phyloP scores from a whole-genome alignment of 2,797 vertebrate species.

The Trachops cirrhosus region DNA sequence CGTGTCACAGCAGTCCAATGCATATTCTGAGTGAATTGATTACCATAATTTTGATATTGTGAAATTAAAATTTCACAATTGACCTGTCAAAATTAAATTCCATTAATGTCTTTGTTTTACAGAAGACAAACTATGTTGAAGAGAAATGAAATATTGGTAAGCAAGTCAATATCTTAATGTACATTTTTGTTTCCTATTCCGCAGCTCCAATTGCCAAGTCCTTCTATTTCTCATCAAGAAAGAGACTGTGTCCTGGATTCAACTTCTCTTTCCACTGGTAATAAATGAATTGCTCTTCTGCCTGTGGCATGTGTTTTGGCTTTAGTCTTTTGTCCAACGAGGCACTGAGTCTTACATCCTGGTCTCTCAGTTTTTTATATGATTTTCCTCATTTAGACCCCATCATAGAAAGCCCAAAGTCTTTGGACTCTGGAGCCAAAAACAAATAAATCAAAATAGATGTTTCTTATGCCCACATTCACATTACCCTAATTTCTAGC shows the following conservation, averaged over 20 bases:
- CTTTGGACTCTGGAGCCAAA: neutral
- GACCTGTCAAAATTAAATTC: neutral
- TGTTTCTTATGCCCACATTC: neutral
- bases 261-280: slow-evolving; percentile 28
- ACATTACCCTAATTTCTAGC: neutral
- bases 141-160: slow-evolving; percentile 5
- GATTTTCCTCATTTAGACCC: slow-evolving; percentile 58
- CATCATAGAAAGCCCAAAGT: slow-evolving; percentile 30
- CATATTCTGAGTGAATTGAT: neutral
- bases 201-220: neutral
- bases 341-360: slow-evolving; percentile 38
- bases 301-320: slow-evolving; percentile 56
- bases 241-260: slow-evolving; percentile 16
- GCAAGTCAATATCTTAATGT: neutral
- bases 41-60: neutral
- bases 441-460: slow-evolving; percentile 36
- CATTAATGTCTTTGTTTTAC: neutral
- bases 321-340: slow-evolving; percentile 59
- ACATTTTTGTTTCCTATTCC: neutral
- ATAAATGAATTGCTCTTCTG: slow-evolving; percentile 60
- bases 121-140: neutral
- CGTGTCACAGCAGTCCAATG: neutral
- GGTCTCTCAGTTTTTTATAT: slow-evolving; percentile 45
- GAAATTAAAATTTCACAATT: neutral
- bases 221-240: neutral